phyloP scores from a whole-genome alignment of 2,797 vertebrate genomes.

The Lateolabrax maculatus region DNA sequence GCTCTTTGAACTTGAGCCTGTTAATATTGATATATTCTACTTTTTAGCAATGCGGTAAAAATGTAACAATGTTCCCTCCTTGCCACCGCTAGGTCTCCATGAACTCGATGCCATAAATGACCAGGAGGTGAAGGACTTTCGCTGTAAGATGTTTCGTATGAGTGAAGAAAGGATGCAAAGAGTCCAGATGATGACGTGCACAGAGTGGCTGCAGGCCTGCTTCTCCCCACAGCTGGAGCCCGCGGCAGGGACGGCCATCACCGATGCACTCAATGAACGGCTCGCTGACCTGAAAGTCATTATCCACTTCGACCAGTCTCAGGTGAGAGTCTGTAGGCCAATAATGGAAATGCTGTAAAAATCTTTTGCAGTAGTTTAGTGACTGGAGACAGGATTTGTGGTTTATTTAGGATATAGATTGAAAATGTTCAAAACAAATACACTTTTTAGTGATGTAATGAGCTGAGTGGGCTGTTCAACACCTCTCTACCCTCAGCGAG shows the following conservation, averaged over 20 bases:
- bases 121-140: slow-evolving; percentile 97
- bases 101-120: slow-evolving; percentile 95
- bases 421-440: too few species aligned
- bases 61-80: background rate
- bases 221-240: slow-evolving; percentile 93
- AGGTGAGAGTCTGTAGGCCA: slow-evolving; percentile 82
- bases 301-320: slow-evolving; percentile 95
- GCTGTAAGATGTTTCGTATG: slow-evolving; percentile 92
- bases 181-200: slow-evolving; percentile 90
- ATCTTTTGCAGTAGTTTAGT: too few species aligned
- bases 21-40: background rate
- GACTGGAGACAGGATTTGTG: background rate
- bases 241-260: slow-evolving; percentile 36
- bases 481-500: background rate
- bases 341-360: background rate
- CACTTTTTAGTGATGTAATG: too few species aligned
- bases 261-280: slow-evolving; percentile 88
- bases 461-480: background rate
- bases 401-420: background rate
- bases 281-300: slow-evolving; percentile 91
- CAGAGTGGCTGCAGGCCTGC: slow-evolving; percentile 93
- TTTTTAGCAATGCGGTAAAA: background rate
- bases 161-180: slow-evolving; percentile 94
- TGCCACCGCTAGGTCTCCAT: slow-evolving; percentile 89
- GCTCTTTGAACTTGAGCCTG: background rate